Evolutionary conservation across 2,888 invertebrate genomes (phyloP), one percentile per base, ranked within the genome.

Genomic region (Priocnemis perturbator): DNA sequence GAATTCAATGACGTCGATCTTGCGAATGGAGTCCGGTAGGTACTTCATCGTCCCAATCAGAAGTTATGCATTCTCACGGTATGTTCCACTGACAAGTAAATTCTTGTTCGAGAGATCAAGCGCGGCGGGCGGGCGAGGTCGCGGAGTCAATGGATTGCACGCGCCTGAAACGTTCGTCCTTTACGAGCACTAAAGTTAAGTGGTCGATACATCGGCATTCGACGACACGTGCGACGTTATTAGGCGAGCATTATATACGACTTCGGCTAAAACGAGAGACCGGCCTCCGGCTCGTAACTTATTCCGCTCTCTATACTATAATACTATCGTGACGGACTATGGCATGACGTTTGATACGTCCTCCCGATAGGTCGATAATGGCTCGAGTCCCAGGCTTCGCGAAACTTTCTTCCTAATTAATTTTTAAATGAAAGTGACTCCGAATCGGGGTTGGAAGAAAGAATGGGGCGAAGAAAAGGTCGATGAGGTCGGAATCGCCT

Each of bases 381-480:
- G 60, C 48, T 17, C 56, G 50, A 9, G 19, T 30, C 20, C 15
- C 20, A 26, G 26, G 7, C 45, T 23, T 61, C 30, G 53, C 56
- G 56, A 48, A 75, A 75, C 56, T 79, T 79, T 71, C 71, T 74
- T 73, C 50, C 67, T 73, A 73, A 79, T 79, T 79, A 75, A 79
- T 79, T 77, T 79, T 79, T 73, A 70, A 79, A 77, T 71, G 73
- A 73, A 79, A 79, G 73, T 64, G 69, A 65, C 58, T 71, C 50
- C 23, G n/a, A 44, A 23, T 50, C 20, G 48, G 48, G 19, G 23
- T 53, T 53, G 56, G 21, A 14, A 59, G 59, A 50, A 47, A 48
- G 19, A 57, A 57, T 5, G 57, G 19, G 17, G 2, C 11, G 15
- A 52, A 57, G 55, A 55, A 52, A 17, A 20, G 23, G 30, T 47